Evolutionary conservation across 2,113 vertebrate genomes (phyloP).

Genomic region (Dasyornis broadbenti): DNA sequence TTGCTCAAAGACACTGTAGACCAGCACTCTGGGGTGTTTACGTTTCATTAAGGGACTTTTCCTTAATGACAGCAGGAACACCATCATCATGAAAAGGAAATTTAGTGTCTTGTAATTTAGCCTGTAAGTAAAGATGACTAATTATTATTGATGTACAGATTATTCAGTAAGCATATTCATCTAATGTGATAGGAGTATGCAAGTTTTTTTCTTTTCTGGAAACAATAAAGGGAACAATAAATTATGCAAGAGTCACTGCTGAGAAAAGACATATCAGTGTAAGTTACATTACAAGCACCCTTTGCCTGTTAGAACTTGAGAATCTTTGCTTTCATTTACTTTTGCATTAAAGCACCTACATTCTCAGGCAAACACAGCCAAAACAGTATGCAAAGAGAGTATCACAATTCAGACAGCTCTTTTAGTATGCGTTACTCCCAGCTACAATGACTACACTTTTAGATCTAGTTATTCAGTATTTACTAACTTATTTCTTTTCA

Average conservation of each 20-base stretch:
- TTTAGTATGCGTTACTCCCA: not conserved
- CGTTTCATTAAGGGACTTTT: not conserved
- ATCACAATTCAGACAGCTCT: not conserved
- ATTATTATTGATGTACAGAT: not conserved
- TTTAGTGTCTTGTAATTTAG: not conserved
- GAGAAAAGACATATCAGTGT: not conserved
- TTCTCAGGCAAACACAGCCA: not conserved
- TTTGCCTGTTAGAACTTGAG: not conserved
- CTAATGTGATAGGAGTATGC: not conserved
- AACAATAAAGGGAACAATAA: not conserved
- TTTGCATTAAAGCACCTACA: not conserved
- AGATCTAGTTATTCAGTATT: not conserved
- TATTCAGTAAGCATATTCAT: not conserved
- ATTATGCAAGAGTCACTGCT: not conserved
- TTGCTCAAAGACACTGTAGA: not conserved
- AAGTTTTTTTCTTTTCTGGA: not conserved
- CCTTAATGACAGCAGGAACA: not conserved
- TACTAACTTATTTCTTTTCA: not conserved
- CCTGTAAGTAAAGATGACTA: not conserved
- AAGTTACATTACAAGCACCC: not conserved
- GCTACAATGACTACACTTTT: not conserved
- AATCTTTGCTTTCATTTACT: not conserved
- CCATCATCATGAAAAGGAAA: not conserved
- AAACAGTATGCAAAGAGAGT: not conserved
- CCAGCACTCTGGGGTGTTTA: not conserved